Evolutionary conservation across 2,113 vertebrate species (phyloP).

Genomic region (Girardinichthys multiradiatus): DNA sequence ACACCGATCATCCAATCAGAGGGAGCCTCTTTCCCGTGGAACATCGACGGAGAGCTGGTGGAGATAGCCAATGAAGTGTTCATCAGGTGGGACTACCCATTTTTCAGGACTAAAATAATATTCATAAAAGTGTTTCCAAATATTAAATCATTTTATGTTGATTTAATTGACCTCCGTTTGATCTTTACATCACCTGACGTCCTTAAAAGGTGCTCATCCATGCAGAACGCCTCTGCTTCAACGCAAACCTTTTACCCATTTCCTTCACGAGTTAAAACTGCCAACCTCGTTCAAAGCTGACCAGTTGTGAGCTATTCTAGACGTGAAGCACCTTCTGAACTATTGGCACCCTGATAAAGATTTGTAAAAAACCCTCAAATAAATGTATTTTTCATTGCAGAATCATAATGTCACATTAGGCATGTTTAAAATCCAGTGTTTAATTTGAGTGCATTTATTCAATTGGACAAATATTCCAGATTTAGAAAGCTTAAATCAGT

Average conservation of each 20-base stretch:
- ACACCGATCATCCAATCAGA: conserved; percentile 58
- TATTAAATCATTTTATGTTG: not conserved
- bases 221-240: not conserved
- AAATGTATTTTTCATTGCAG: no score
- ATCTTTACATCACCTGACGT: not conserved
- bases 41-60: conserved; percentile 74
- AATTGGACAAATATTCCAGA: no score
- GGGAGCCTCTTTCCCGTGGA: conserved; percentile 61
- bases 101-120: not conserved
- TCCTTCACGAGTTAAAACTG: not conserved
- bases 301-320: not conserved
- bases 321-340: not conserved
- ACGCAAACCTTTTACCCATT: not conserved
- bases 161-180: not conserved
- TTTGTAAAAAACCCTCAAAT: not conserved
- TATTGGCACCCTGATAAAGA: not conserved
- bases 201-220: no score
- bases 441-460: no score
- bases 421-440: no score
- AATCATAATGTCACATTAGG: no score
- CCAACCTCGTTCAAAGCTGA: not conserved
- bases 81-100: conserved; percentile 42
- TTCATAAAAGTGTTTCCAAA: not conserved
- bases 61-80: conserved; percentile 66
- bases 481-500: no score